Evolutionary conservation across 2,888 invertebrate genomes (phyloP), one percentile per base, ranked within the genome.

Genomic region (Crocallis elinguaria): DNA sequence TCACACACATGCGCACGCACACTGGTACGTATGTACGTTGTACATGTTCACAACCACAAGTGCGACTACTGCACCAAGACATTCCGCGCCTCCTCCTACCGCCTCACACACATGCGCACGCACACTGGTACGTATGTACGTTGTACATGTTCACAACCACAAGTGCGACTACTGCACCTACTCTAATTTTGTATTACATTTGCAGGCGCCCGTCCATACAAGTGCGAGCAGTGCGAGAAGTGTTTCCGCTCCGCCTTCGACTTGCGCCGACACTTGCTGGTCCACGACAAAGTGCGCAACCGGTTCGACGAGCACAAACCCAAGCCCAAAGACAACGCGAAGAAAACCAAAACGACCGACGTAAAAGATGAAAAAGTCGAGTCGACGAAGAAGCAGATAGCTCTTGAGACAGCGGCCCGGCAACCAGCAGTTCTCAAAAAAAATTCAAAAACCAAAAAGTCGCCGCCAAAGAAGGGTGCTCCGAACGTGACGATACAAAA

Each of bases 201-300:
- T n/a, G 0, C 79, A 94, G 94, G 96, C 2, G 96, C 95, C 73
- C 95, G 95, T 62, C 96, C 97, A 0, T 94, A 96, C 82, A 92
- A 93, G 5, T 97, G 97, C 69, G 84, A 92, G 0, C 90, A 95
- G 0, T 97, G 97, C 77, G 94, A 94, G 0, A 97, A 97, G 75
- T 94, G 94, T 17, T 98, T 98, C 87, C 93, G 97, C 3, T 96
- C 96, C 0, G 93, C 95, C 1, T 96, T 96, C 11, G 97, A 97
- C 78, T 94, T 97, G 89, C 95, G 96, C 46, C 92, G 97, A 0
- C 97, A 97, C 76, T 88, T 94, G 77, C 93, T 94, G 42, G 95
- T 95, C 0, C 97, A 97, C 80, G 84, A 86, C 36, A 86, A 85
- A 45, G 59, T 77, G 7, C 76, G 82, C n/a, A 64, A 65, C 54